Base-by-base conservation (phyloP, 2,113 vertebrate species). In the Eublepharis macularius region DNA sequence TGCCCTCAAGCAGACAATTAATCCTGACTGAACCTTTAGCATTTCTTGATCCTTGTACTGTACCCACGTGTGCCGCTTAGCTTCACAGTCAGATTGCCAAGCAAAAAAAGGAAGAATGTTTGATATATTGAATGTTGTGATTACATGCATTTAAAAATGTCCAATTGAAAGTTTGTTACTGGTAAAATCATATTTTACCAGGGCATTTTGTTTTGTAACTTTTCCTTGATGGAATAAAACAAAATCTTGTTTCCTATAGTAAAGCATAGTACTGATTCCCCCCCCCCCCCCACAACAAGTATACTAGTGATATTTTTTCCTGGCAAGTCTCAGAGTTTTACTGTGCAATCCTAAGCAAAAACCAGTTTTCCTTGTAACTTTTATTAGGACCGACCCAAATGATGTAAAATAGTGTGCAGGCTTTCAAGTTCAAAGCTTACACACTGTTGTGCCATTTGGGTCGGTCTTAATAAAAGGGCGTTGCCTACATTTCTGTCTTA, bases 221-320 rank as follows among this genome's bases (percentile, higher is more conserved):
- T 85, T 84, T 93, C 82, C 87, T 92, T 84, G 86, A 86, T 91
- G 90, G 90, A 95, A 94, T 96, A 94, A 95, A 96, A 85, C 43
- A 49, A 65, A 88, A 87, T 83, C 81, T 14, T 34, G 0, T 82
- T 86, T 90, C 14, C 76, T 78, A 47, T 54, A 70, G 29, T 45
- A 47, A 60, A 77, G 39, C 77, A 41, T 17, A 54, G 6, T 84
- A 76, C 43, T 76, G 45, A 47, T 76, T 76, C 34, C 76, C 9
- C 9, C 9, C 9, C 49, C 49, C 49, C 49, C 49, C 49, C 49
- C 49, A n/a, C n/a, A n/a, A n/a, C n/a, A n/a, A n/a, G n/a, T n/a
- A n/a, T n/a, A n/a, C n/a, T n/a, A n/a, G n/a, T n/a, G n/a, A n/a
- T n/a, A n/a, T n/a, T n/a, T n/a, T n/a, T n/a, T n/a, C 12, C 17